Base-by-base conservation (phyloP, 64 coral and sea anemone species). In the Exaiptasia diaphana region DNA sequence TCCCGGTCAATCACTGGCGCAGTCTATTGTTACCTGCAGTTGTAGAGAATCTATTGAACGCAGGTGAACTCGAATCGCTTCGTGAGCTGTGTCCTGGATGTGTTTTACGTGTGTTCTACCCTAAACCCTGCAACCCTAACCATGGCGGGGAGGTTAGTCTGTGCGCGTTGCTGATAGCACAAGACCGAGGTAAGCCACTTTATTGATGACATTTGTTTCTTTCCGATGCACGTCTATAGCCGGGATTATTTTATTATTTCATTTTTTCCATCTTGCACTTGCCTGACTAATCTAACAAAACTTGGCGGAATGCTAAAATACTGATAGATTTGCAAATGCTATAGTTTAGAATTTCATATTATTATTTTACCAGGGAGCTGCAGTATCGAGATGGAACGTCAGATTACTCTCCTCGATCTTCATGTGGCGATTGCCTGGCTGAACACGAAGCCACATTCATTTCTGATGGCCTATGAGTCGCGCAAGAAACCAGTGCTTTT, bases 1-100 rank as follows among this genome's bases (percentile, higher is more conserved):
- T 54, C 17, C 64, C 80, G 18, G 80, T 50, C 41, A 65, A 83
- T 52, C 46, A 83, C 67, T 83, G 80, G 80, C 67, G 64, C 53
- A 49, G 64, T 23, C 35, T 83, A 26, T 65, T 56, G 14, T 7
- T 83, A 8, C 65, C 35, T 17, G 23, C 27, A 23, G 65, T 83
- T 8, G 31, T 72, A 15, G 33, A 57, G 32, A 31, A 83, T 30
- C 50, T 83, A 13, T 12, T 53, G 21, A 14, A 8, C 39, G 32
- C 67, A 3, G 67, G 33, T 24, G 65, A 72, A 8, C 43, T 83
- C 11, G 23, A 20, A 29, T 40, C 67, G 11, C 17, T 62, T 21
- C 58, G 27, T 13, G 58, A 62, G 58, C 2, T 14, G 23, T 83
- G 80, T n/a, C 17, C 40, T 5, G 65, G 26, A 8, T 71, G 80